These are phyloP conservation scores for Girardinus metallicus DNA, from an alignment of 2,797 vertebrate genomes.

Conservation along the genomic window DNA sequence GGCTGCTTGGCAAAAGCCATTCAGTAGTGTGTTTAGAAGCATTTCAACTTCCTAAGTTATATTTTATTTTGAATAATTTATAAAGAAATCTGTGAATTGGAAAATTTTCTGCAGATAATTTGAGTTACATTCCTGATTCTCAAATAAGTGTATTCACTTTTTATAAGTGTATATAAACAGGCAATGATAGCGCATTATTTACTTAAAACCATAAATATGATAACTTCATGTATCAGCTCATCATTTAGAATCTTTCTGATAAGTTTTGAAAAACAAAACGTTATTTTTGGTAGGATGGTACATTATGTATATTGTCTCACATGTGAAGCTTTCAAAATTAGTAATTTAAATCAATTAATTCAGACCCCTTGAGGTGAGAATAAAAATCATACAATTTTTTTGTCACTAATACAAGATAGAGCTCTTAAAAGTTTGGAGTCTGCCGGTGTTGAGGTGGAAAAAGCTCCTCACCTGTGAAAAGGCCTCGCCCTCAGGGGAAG, in stretches of 20 bases:
- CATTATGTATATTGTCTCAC: not conserved
- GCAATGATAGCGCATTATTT: not conserved
- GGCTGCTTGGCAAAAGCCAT: no score
- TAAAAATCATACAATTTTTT: not conserved
- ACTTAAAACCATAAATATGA: not conserved
- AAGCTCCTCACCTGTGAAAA: slow-evolving; percentile 3
- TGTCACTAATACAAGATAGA: not conserved
- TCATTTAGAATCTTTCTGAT: not conserved
- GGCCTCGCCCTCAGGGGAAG: not conserved
- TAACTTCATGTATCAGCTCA: not conserved
- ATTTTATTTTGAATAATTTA: no score
- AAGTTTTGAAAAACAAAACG: not conserved
- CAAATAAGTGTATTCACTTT: no score
- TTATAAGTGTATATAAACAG: not conserved
- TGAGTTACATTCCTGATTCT: not conserved
- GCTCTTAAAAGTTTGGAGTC: not conserved
- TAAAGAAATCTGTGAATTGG: no score
- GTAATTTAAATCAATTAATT: not conserved
- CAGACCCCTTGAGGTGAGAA: not conserved
- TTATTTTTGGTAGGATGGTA: not conserved
- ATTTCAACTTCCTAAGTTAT: no score
- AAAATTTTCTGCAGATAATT: not conserved
- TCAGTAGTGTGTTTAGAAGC: no score
- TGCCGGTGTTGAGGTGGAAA: not conserved
- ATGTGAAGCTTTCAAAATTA: not conserved